Percentiles rank a stretch among this genome's conserved stretches.
These are phyloP conservation scores for Poeciliopsis occidentalis DNA, from an alignment of 2,113 vertebrate genomes.

Conservation along the genomic window DNA sequence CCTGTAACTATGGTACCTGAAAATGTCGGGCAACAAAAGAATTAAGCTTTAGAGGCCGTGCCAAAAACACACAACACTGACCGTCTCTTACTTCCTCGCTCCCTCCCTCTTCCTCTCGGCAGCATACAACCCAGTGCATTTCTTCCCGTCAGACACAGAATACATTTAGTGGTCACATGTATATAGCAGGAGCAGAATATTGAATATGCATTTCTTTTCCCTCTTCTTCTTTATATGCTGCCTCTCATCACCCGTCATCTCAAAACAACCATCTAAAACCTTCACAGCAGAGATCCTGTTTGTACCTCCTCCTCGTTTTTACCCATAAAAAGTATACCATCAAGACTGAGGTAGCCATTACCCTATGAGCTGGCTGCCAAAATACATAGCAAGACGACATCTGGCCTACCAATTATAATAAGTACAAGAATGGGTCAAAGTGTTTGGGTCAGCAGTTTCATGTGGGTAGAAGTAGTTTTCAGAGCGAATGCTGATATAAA, in stretches of 20 bases:
- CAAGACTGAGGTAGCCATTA: slow-evolving; percentile 37
- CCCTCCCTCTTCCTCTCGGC: slow-evolving; percentile 48
- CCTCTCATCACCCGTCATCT: not conserved
- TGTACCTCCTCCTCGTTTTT: slow-evolving; percentile 2
- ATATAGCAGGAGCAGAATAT: not conserved
- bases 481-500: slow-evolving; percentile 15
- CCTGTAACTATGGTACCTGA: slow-evolving; percentile 74
- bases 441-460: slow-evolving; percentile 34
- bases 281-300: slow-evolving; percentile 33
- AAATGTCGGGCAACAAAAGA: slow-evolving; percentile 78
- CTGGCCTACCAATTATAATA: slow-evolving; percentile 44
- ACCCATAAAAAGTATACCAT: slow-evolving; percentile 19
- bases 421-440: slow-evolving; percentile 29
- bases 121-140: slow-evolving; percentile 23
- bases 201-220: not conserved
- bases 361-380: slow-evolving; percentile 41
- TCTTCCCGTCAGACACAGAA: slow-evolving; percentile 2
- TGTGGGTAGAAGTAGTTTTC: slow-evolving; percentile 6
- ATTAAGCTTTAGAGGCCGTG: slow-evolving; percentile 49
- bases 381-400: slow-evolving; percentile 57
- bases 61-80: slow-evolving; percentile 55
- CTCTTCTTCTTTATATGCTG: not conserved
- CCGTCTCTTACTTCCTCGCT: slow-evolving; percentile 3
- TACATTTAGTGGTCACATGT: not conserved
- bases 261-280: slow-evolving; percentile 10